Percentiles rank a stretch among this genome's conserved stretches.
phyloP scores from a whole-genome alignment of 2,888 invertebrate genomes.

The Anaspis maculata region DNA sequence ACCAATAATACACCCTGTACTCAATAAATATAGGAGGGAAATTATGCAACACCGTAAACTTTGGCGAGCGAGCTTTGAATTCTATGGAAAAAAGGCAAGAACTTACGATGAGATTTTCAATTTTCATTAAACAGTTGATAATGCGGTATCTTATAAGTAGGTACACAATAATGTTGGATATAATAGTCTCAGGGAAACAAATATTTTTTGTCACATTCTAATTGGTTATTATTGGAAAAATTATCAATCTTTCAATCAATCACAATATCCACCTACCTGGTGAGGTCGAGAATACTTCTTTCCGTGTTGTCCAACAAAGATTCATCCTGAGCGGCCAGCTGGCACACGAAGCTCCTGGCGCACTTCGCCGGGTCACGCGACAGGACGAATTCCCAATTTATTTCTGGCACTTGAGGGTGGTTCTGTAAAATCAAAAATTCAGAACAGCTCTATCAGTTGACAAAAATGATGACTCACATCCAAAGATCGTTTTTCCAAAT shows the following conservation, averaged over 20 bases:
- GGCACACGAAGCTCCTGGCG: constrained; percentile 42
- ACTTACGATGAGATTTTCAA: too few relatives aligned
- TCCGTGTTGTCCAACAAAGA: constrained; percentile 29
- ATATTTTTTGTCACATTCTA: too few relatives aligned
- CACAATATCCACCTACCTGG: constrained; percentile 32
- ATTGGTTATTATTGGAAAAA: too few relatives aligned
- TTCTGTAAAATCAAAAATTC: constrained; percentile 2
- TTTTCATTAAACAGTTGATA: too few relatives aligned
- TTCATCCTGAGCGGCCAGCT: constrained; percentile 34
- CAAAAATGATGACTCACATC: constrained; percentile 6
- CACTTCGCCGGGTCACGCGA: constrained; percentile 42
- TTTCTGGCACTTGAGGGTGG: constrained; percentile 12
- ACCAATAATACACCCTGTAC: too few relatives aligned
- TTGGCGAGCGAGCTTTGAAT: too few relatives aligned
- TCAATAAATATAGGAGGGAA: too few relatives aligned
- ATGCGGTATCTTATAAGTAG: too few relatives aligned
- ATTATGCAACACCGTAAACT: too few relatives aligned
- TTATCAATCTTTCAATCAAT: neutral
- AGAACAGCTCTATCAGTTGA: constrained; percentile 1
- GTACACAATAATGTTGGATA: too few relatives aligned
- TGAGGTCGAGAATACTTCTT: constrained; percentile 29
- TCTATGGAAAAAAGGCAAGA: too few relatives aligned
- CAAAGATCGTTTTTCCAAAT: constrained; percentile 9
- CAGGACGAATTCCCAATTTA: constrained; percentile 35
- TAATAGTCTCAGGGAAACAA: too few relatives aligned